Evolutionary conservation across 2,888 invertebrate species (phyloP), one percentile per base, ranked within the genome.

Genomic region (Drosophila subquinaria): DNA sequence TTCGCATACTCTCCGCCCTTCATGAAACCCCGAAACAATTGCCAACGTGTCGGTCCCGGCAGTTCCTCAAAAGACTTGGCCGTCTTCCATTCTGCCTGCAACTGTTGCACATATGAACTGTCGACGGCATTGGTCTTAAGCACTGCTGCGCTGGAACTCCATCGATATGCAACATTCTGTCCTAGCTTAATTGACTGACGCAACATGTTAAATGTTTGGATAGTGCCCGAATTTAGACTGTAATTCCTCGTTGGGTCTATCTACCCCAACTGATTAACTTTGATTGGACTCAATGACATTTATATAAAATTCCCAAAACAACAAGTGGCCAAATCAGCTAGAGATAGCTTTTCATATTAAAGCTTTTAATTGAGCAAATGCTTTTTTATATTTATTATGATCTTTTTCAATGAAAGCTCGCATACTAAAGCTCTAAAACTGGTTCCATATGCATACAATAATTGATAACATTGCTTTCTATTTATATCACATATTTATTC

Each of bases 11-110:
- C 70, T 0, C 79, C 76, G 17, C 75, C 75, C 27, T 59, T 74
- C 17, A 70, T 63, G 45, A 86, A 90, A 4, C 87, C 80, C 0
- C 88, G 73, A 17, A 89, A 47, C 23, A 90, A 62, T 50, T 86
- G 77, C 62, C 83, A 82, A 42, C 73, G 83, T 3, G 88, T 75
- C 8, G 89, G 89, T 4, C 90, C 89, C 0, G 92, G 92, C n/a
- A 92, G 35, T 2, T 81, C 64, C 0, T 71, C 43, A 43, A 79
- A 91, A 0, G 89, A 78, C 13, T 74, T 77, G 0, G 90, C 90
- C 0, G 62, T 63, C 2, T 65, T 55, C 90, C 88, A 90, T 67
- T 90, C 85, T 4, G 45, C 10, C 13, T 69, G 53, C 50, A 77
- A n/a, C n/a, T 66, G 62, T 13, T 76, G 35, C 11, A 69, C n/a